Evolutionary conservation across 2,113 vertebrate species (phyloP).

Genomic region (Eulemur rufifrons): DNA sequence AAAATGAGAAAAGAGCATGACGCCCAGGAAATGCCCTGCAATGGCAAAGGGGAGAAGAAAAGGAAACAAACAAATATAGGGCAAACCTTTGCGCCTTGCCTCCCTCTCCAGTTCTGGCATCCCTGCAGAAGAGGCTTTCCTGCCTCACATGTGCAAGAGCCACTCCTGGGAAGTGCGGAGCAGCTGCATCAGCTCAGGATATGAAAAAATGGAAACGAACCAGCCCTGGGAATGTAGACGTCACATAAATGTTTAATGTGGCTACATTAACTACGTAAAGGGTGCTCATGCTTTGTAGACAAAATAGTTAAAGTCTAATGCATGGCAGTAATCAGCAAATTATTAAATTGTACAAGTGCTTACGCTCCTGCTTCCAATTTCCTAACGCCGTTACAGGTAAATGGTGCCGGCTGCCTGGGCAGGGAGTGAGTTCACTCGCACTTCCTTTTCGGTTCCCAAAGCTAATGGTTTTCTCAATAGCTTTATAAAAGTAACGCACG

Average conservation of each 20-base stretch:
- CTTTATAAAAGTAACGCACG: not conserved
- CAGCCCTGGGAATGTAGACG: not conserved
- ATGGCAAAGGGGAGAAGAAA: too few relatives aligned
- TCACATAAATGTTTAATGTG: not conserved
- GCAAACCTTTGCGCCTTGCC: too few relatives aligned
- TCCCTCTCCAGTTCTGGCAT: too few relatives aligned
- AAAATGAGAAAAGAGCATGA: not conserved
- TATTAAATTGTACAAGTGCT: rapidly evolving
- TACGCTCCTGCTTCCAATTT: not conserved
- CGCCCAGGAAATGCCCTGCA: not conserved
- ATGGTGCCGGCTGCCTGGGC: rapidly evolving
- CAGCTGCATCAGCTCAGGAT: not conserved
- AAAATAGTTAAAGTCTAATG: not conserved
- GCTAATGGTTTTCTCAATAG: not conserved
- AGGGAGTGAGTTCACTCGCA: rapidly evolving
- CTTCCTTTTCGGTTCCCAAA: not conserved
- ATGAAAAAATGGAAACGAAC: rapidly evolving
- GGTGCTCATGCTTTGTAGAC: not conserved
- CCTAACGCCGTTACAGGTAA: not conserved
- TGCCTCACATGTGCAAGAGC: too few relatives aligned
- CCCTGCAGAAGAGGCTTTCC: not conserved
- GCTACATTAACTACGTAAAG: not conserved
- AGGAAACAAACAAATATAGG: rapidly evolving
- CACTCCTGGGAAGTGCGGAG: not conserved
- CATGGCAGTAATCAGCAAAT: not conserved